Percentiles rank a stretch among this genome's conserved stretches.
Evolutionary conservation across 2,888 invertebrate species (phyloP).

Genomic region (Brachypalpus laphriformis): DNA sequence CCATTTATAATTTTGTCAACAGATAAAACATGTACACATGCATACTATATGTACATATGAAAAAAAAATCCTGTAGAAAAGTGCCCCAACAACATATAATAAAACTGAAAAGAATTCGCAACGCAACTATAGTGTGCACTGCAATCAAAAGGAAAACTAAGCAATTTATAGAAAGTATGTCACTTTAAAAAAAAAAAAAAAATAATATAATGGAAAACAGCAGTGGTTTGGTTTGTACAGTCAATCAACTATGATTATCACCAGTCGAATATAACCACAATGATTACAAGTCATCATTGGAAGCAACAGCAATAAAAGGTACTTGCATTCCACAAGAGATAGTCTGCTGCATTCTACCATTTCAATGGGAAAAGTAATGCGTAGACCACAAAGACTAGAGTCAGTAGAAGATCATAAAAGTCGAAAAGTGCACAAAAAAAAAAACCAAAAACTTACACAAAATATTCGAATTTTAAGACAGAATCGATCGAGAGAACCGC

Average conservation of each 20-base stretch:
- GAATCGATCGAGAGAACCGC: background rate
- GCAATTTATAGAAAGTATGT: constrained; percentile 73
- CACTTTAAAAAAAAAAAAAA: constrained; percentile 27
- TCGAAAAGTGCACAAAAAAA: background rate
- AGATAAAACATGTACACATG: too few species aligned
- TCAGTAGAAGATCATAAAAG: background rate
- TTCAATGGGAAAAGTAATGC: background rate
- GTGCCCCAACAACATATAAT: constrained; percentile 22
- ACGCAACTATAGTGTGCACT: constrained; percentile 12
- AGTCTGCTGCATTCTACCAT: background rate
- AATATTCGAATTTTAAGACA: constrained; percentile 8
- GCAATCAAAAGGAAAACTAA: constrained; percentile 61
- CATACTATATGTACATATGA: background rate
- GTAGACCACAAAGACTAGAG: background rate
- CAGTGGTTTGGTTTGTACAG: constrained; percentile 26
- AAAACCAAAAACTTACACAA: constrained; percentile 20
- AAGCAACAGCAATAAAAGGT: background rate
- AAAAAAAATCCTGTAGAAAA: constrained; percentile 50
- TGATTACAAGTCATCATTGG: constrained; percentile 15
- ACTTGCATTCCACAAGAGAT: constrained; percentile 11
- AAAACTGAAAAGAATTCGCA: background rate
- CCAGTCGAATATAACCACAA: constrained; percentile 30
- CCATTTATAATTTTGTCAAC: background rate
- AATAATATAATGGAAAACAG: constrained; percentile 32
- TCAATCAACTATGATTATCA: constrained; percentile 51